These are phyloP conservation scores for Corythornis vintsioides DNA, from an alignment of 2,113 vertebrate species.

Conservation along the genomic window DNA sequence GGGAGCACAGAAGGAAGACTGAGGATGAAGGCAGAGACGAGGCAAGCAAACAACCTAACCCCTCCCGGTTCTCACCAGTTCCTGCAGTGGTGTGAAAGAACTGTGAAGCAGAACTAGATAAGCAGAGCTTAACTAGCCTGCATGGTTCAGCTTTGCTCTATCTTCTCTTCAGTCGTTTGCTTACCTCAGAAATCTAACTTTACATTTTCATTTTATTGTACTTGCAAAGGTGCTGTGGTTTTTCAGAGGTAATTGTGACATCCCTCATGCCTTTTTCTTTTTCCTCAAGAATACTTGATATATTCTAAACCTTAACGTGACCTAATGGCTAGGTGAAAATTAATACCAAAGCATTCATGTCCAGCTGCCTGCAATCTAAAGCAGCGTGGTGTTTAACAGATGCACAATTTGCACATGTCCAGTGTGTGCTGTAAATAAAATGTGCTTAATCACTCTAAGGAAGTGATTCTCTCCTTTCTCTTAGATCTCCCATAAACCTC, in stretches of 20 bases:
- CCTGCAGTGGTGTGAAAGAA: neutral
- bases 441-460: conserved; percentile 35
- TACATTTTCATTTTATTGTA: neutral
- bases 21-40: neutral
- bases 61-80: neutral
- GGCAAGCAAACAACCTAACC: neutral
- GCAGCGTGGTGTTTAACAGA: neutral
- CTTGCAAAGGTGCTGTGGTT: neutral
- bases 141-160: neutral
- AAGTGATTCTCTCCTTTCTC: conserved; percentile 10
- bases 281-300: neutral
- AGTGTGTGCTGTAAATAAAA: conserved; percentile 55
- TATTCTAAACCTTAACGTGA: neutral
- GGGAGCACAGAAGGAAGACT: neutral
- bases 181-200: neutral
- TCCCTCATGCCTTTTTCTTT: neutral
- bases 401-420: conserved; percentile 33
- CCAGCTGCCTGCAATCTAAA: conserved; percentile 31
- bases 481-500: conserved; percentile 45
- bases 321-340: conserved; percentile 14
- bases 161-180: neutral
- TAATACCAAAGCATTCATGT: neutral
- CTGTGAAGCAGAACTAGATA: neutral
- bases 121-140: neutral
- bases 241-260: neutral